A percentile compares a stretch with the other conserved stretches of the same genome.
Conservation (phyloP, 2,888 invertebrate species). For the Rhorus exstirpatorius region DNA sequence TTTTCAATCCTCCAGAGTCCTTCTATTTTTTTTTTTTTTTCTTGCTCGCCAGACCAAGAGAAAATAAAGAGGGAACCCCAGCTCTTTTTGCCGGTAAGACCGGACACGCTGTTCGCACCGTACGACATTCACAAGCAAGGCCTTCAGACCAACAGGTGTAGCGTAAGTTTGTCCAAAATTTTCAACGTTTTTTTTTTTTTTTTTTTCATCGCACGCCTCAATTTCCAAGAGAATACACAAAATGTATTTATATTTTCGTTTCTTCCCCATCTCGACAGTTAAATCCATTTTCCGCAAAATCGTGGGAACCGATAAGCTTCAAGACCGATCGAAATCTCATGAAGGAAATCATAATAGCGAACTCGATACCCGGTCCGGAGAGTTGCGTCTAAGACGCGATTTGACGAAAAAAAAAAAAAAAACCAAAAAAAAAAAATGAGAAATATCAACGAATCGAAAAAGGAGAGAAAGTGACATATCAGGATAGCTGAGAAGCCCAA, state of each 20-base stretch:
- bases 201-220: not conserved
- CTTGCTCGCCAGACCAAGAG: constrained; percentile 79
- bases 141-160: constrained; percentile 84
- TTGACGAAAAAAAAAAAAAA: constrained; percentile 86
- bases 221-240: too few relatives aligned
- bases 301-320: constrained; percentile 85
- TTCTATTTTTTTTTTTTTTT: constrained; percentile 36
- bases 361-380: constrained; percentile 95
- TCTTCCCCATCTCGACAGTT: too few relatives aligned
- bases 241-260: too few relatives aligned
- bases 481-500: constrained; percentile 75
- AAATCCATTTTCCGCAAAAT: constrained; percentile 85
- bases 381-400: too few relatives aligned
- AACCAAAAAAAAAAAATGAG: constrained; percentile 13
- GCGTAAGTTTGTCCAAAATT: constrained; percentile 78
- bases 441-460: constrained; percentile 65
- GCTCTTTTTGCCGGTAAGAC: constrained; percentile 85
- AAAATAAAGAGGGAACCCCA: constrained; percentile 84
- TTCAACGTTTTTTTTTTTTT: too few relatives aligned
- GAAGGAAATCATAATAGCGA: constrained; percentile 90
- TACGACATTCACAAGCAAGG: constrained; percentile 85
- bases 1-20: not conserved
- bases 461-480: constrained; percentile 76
- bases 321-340: constrained; percentile 85
- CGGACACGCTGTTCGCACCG: constrained; percentile 84